phyloP scores from a whole-genome alignment of 2,888 invertebrate species.

The Erebia ligea region DNA sequence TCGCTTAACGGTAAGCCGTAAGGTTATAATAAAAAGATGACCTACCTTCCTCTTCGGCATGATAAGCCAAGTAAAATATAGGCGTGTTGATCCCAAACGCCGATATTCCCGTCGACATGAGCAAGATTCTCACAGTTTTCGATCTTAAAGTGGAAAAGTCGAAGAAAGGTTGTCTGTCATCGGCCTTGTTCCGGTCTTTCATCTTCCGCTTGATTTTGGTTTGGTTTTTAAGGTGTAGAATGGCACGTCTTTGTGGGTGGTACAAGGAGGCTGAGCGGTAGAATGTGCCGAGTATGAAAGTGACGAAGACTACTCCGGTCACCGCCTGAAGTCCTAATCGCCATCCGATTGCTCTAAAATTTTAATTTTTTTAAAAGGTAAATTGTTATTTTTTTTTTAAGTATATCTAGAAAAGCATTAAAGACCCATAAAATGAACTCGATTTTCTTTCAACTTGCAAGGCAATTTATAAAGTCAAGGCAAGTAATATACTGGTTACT shows the following conservation, averaged over 20 bases:
- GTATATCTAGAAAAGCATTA: too few relatives aligned
- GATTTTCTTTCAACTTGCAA: too few relatives aligned
- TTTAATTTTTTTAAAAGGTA: too few relatives aligned
- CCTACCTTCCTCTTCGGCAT: slow-evolving; percentile 89
- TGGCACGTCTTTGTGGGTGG: slow-evolving; percentile 93
- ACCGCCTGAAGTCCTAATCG: slow-evolving; percentile 92
- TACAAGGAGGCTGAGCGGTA: slow-evolving; percentile 95
- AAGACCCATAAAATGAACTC: too few relatives aligned
- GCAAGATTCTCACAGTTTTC: slow-evolving; percentile 91
- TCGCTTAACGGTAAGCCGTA: background rate
- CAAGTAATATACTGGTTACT: too few relatives aligned
- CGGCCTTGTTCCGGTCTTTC: slow-evolving; percentile 89
- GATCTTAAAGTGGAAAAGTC: slow-evolving; percentile 93
- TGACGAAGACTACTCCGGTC: slow-evolving; percentile 91
- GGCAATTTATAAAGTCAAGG: too few relatives aligned
- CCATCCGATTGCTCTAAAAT: slow-evolving; percentile 90
- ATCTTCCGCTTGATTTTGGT: slow-evolving; percentile 88
- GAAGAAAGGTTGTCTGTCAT: slow-evolving; percentile 92
- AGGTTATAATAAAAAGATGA: slow-evolving; percentile 19
- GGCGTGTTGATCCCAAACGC: slow-evolving; percentile 94
- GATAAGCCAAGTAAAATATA: slow-evolving; percentile 91
- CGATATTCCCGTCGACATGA: slow-evolving; percentile 90
- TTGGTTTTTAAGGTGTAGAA: slow-evolving; percentile 94
- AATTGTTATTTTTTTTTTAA: too few relatives aligned
- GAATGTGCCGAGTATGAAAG: slow-evolving; percentile 93